These are phyloP conservation scores for Vireo altiloquus DNA, from an alignment of 2,113 vertebrate genomes.

Conservation along the genomic window DNA sequence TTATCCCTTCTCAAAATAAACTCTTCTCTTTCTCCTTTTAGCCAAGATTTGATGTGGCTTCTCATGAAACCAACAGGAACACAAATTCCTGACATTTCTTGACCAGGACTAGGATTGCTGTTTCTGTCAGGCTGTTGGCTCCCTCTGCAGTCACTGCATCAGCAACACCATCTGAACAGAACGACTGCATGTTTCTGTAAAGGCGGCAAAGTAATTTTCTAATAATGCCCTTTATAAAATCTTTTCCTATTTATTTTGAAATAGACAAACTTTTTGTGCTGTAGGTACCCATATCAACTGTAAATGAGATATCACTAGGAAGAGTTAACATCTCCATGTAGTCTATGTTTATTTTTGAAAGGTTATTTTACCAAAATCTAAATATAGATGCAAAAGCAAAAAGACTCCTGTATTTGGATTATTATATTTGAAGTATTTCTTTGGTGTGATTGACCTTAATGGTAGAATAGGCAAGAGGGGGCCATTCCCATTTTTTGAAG, in stretches of 20 bases:
- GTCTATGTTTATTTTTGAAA: background rate
- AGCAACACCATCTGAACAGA: background rate
- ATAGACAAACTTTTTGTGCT: background rate
- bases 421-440: background rate
- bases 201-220: background rate
- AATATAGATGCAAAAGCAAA: background rate
- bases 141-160: conserved; percentile 37
- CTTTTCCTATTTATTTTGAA: background rate
- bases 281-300: background rate
- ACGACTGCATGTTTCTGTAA: accelerated
- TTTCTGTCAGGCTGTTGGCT: background rate
- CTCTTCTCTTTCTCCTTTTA: background rate
- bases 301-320: background rate
- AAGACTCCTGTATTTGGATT: background rate
- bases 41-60: background rate
- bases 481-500: background rate
- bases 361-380: background rate
- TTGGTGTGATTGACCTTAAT: background rate
- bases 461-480: background rate
- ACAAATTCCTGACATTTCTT: background rate
- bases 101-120: accelerated
- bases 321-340: background rate
- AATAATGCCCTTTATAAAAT: background rate
- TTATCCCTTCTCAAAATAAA: background rate
- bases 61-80: background rate